Conservation (phyloP, 2,113 vertebrate species). For the Agapornis roseicollis region DNA sequence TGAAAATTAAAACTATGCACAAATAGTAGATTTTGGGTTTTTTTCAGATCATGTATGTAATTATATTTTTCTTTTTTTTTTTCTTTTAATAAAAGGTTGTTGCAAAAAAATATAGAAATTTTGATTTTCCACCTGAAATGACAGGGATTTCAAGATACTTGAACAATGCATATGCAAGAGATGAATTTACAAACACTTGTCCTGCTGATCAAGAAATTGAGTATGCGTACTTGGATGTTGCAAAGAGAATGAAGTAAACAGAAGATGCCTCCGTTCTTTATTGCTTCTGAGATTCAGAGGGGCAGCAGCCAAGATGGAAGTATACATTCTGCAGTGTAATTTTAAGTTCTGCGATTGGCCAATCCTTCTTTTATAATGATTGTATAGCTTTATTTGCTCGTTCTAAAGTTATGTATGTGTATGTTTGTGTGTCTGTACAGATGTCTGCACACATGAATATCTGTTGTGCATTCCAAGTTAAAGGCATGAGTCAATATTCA, state of each 20-base stretch:
- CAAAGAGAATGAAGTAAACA: slow-evolving; percentile 84
- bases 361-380: slow-evolving; percentile 18
- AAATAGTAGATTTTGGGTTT: neutral
- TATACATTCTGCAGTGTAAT: neutral
- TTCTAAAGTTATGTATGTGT: neutral
- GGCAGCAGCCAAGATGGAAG: neutral
- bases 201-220: slow-evolving; percentile 91
- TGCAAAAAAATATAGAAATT: slow-evolving; percentile 90
- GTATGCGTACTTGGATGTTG: slow-evolving; percentile 87
- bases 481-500: neutral
- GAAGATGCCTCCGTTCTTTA: neutral
- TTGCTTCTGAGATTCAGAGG: neutral
- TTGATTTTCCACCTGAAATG: slow-evolving; percentile 92
- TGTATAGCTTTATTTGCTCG: neutral
- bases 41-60: neutral
- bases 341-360: neutral
- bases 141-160: slow-evolving; percentile 89
- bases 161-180: slow-evolving; percentile 85
- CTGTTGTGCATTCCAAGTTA: neutral
- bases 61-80: neutral
- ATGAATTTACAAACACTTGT: slow-evolving; percentile 94
- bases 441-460: neutral
- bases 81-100: slow-evolving; percentile 79
- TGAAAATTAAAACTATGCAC: neutral
- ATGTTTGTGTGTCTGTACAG: neutral